phyloP scores from a whole-genome alignment of 2,888 invertebrate species.

The Carpatolechia fugitivella region DNA sequence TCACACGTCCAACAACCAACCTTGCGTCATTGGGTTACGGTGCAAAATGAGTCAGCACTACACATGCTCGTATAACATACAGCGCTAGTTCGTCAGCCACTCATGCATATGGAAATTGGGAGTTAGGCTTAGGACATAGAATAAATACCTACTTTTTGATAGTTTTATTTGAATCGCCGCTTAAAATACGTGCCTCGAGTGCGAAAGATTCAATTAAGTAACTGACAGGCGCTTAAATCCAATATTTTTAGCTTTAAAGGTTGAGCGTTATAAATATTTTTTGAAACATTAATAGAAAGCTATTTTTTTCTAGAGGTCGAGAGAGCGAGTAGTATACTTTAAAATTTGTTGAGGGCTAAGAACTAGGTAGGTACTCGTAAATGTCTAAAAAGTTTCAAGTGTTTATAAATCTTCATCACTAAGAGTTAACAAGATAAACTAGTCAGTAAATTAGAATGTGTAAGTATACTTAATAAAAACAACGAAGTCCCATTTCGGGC shows the following conservation, averaged over 20 bases:
- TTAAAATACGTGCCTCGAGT: constrained; percentile 1
- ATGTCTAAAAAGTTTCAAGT: constrained; percentile 2
- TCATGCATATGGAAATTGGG: constrained; percentile 76
- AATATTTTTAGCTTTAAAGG: neutral
- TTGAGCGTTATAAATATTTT: too few species aligned
- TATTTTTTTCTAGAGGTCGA: too few species aligned
- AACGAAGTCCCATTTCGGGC: neutral
- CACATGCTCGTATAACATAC: constrained; percentile 44
- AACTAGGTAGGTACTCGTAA: constrained; percentile 1
- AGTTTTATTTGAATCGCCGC: constrained; percentile 30
- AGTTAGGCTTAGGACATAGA: constrained; percentile 58
- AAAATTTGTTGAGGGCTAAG: neutral
- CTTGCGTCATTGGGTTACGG: constrained; percentile 46
- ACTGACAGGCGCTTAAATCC: neutral
- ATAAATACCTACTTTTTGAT: constrained; percentile 46
- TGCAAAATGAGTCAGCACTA: constrained; percentile 41
- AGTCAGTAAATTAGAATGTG: too few species aligned
- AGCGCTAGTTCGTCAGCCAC: constrained; percentile 48
- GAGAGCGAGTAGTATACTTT: constrained; percentile 2
- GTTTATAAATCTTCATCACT: too few species aligned
- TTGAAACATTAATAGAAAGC: too few species aligned
- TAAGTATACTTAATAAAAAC: too few species aligned
- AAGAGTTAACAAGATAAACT: too few species aligned
- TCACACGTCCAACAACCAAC: constrained; percentile 50
- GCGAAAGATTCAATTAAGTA: constrained; percentile 1